phyloP scores from a whole-genome alignment of 37 sponge, comb jelly and placozoan species.

The Crambe crambe region DNA sequence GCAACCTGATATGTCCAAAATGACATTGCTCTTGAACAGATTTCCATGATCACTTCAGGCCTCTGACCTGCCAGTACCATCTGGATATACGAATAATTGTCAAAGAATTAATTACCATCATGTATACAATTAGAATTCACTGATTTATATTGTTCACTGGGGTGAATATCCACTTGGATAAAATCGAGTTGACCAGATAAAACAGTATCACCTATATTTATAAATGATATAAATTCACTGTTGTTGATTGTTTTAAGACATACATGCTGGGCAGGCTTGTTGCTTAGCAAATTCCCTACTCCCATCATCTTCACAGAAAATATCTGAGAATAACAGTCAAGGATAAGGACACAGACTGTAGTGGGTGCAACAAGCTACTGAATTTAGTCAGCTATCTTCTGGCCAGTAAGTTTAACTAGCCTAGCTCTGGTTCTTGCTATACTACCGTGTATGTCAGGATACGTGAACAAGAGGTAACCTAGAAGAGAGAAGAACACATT shows the following conservation, averaged over 20 bases:
- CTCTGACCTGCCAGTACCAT: constrained; percentile 92
- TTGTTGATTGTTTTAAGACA: background rate
- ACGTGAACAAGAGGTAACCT: constrained; percentile 91
- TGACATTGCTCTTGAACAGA: constrained; percentile 82
- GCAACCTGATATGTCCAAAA: constrained; percentile 92
- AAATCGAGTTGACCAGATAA: constrained; percentile 83
- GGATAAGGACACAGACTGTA: background rate
- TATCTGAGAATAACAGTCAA: constrained; percentile 48
- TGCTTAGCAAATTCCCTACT: constrained; percentile 78
- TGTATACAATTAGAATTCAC: constrained; percentile 29
- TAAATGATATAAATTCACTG: too few relatives aligned
- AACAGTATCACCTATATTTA: constrained; percentile 62
- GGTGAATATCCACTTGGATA: constrained; percentile 73
- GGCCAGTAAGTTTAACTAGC: background rate
- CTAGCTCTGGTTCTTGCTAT: background rate
- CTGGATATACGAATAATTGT: constrained; percentile 13
- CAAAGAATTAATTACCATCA: background rate
- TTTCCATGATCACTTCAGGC: constrained; percentile 91
- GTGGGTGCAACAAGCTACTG: too few relatives aligned
- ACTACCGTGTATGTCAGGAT: constrained; percentile 53
- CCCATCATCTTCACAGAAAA: constrained; percentile 96
- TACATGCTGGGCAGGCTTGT: constrained; percentile 83
- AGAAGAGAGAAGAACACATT: background rate
- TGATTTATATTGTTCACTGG: constrained; percentile 90
- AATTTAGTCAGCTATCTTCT: too few relatives aligned